Conservation (phyloP, 2,113 vertebrate genomes). For the Pollachius pollachius region DNA sequence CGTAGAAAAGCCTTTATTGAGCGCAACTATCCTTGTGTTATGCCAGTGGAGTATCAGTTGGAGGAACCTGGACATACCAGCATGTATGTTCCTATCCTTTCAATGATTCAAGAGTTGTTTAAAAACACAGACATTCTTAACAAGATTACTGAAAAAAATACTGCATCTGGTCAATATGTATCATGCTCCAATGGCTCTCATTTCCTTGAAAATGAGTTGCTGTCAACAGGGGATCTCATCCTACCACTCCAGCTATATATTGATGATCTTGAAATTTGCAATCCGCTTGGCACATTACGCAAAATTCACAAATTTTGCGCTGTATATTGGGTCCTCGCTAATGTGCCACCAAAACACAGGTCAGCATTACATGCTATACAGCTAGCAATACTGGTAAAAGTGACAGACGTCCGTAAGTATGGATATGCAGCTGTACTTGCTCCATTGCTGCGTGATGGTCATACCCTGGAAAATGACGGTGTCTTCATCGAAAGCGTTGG, state of each 20-base stretch:
- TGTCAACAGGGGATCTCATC: slow-evolving; percentile 1
- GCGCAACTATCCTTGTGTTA: slow-evolving; percentile 25
- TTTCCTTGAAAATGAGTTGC: slow-evolving; percentile 30
- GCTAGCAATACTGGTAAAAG: not conserved
- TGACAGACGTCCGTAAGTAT: not conserved
- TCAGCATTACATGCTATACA: slow-evolving; percentile 7
- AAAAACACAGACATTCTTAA: slow-evolving; percentile 37
- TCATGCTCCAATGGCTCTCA: slow-evolving; percentile 23
- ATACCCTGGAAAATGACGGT: not conserved
- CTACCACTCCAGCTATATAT: slow-evolving; percentile 4
- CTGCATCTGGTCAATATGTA: slow-evolving; percentile 8
- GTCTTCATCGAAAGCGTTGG: slow-evolving; percentile 6
- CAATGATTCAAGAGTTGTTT: slow-evolving; percentile 38
- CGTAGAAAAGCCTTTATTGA: slow-evolving; percentile 32
- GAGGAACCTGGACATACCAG: slow-evolving; percentile 23
- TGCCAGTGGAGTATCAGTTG: slow-evolving; percentile 27
- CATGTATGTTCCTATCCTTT: slow-evolving; percentile 45
- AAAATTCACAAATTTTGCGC: slow-evolving; percentile 3
- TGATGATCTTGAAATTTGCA: not conserved
- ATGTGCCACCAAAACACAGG: slow-evolving; percentile 1
- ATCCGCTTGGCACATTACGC: slow-evolving; percentile 1
- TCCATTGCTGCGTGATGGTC: not conserved
- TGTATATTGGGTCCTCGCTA: slow-evolving; percentile 3
- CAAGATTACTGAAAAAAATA: slow-evolving; percentile 17
- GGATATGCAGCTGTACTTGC: slow-evolving; percentile 6